phyloP scores from a whole-genome alignment of 2,797 vertebrate species.

The Silurus lanzhouensis region DNA sequence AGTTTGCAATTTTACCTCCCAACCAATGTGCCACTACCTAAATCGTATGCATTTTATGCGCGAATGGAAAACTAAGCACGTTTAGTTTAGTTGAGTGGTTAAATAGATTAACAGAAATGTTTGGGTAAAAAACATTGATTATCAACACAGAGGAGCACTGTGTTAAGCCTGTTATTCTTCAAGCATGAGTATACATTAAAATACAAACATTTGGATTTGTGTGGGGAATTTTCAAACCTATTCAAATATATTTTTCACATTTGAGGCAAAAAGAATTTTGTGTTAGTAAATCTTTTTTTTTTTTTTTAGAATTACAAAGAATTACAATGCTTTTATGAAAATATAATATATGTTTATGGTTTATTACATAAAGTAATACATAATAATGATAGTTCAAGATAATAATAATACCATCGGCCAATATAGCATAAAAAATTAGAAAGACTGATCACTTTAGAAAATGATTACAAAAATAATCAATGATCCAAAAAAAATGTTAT shows the following conservation, averaged over 20 bases:
- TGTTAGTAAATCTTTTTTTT: neutral
- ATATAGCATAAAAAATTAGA: too few relatives aligned
- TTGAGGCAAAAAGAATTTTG: neutral
- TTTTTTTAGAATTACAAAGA: neutral
- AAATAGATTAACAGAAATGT: neutral
- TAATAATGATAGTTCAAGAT: too few relatives aligned
- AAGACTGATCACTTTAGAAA: too few relatives aligned
- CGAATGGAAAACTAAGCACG: neutral
- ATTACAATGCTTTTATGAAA: neutral
- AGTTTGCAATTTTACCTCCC: neutral
- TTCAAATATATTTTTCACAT: neutral
- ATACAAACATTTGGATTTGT: neutral
- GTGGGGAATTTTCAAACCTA: neutral
- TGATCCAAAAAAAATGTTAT: too few relatives aligned
- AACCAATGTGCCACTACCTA: neutral
- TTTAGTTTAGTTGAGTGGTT: neutral
- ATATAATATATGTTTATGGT: neutral
- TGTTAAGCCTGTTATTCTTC: neutral
- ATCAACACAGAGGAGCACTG: neutral
- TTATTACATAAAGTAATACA: neutral
- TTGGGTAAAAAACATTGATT: neutral
- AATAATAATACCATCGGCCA: too few relatives aligned
- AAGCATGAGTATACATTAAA: neutral
- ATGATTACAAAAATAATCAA: too few relatives aligned
- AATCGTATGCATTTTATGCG: neutral